Evolutionary conservation across 2,797 vertebrate genomes (phyloP).

Genomic region (Chelon auratus): DNA sequence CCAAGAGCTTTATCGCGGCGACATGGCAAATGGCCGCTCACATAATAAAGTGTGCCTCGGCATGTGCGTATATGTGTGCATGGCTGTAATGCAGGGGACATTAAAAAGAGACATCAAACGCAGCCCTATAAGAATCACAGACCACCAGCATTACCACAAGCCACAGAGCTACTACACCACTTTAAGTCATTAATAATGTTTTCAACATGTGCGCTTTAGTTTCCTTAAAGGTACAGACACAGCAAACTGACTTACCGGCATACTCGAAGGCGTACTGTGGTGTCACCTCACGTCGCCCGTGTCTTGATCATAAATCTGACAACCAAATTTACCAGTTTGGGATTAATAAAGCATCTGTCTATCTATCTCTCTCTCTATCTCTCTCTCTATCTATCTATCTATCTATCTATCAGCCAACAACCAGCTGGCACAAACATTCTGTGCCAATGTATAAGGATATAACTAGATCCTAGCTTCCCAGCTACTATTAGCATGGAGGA

Average conservation of each 20-base stretch:
- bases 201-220: conserved; percentile 34
- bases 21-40: conserved; percentile 75
- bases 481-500: no score
- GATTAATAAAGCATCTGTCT: no score
- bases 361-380: no score
- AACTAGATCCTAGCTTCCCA: no score
- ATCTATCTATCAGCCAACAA: no score
- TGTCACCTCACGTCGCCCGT: no score
- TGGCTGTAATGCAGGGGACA: conserved; percentile 66
- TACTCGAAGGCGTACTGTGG: no score
- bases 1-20: conserved; percentile 73
- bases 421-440: no score
- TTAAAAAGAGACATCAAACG: conserved; percentile 78
- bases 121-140: conserved; percentile 66
- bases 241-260: neutral
- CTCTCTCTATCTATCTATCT: no score
- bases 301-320: no score
- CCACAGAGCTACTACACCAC: conserved; percentile 44
- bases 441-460: no score
- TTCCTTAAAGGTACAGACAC: conserved; percentile 10
- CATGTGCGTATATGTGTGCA: conserved; percentile 41
- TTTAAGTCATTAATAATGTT: conserved; percentile 64
- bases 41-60: conserved; percentile 60
- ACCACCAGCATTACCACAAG: conserved; percentile 48
- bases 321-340: no score